These are phyloP conservation scores for Oceanites oceanicus DNA, from an alignment of 2,113 vertebrate genomes.

Conservation along the genomic window DNA sequence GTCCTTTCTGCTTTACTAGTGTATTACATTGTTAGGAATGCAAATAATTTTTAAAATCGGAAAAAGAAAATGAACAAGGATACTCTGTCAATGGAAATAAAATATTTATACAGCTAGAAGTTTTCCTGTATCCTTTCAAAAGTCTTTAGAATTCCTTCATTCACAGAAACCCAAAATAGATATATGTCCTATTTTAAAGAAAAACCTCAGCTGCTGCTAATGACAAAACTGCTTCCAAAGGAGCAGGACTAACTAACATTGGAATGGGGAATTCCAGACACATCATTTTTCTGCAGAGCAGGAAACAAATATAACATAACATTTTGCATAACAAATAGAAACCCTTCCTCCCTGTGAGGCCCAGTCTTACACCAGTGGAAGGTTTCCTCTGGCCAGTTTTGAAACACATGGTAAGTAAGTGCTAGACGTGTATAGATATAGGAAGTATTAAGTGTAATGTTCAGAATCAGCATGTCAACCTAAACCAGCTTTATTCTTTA, in stretches of 20 bases:
- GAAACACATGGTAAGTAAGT: background rate
- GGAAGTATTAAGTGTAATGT: background rate
- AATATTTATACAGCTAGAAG: background rate
- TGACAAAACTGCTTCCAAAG: background rate
- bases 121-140: background rate
- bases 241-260: background rate
- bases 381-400: background rate
- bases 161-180: background rate
- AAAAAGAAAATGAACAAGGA: background rate
- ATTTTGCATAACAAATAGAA: background rate
- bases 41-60: background rate
- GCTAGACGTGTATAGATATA: background rate
- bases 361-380: background rate
- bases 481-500: background rate
- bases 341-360: background rate
- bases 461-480: background rate
- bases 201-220: background rate
- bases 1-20: background rate
- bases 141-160: background rate
- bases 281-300: background rate
- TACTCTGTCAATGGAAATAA: background rate
- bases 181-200: background rate
- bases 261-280: background rate
- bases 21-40: background rate
- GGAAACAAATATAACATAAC: background rate